Evolutionary conservation across 92 coral and sea anemone genomes (phyloP).

Genomic region (Paragorgia papillata): DNA sequence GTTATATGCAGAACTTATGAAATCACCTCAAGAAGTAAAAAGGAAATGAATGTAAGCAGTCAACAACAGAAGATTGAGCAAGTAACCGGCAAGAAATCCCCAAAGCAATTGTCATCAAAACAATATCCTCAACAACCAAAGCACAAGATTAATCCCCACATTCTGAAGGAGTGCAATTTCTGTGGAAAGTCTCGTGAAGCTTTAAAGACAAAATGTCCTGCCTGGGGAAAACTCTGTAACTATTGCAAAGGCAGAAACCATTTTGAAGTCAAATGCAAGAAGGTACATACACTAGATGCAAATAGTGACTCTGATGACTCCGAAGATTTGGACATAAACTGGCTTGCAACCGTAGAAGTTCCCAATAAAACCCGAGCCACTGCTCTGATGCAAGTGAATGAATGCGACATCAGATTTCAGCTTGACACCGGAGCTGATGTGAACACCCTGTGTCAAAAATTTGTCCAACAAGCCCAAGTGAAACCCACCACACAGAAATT

Average conservation of each 20-base stretch:
- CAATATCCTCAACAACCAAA: no score
- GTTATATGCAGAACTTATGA: no score
- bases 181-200: constrained; percentile 30
- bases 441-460: constrained; percentile 58
- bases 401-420: constrained; percentile 51
- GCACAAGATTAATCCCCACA: no score
- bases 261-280: constrained; percentile 37
- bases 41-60: constrained; percentile 19
- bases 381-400: constrained; percentile 45
- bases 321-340: constrained; percentile 41
- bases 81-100: not conserved
- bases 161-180: constrained; percentile 29
- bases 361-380: constrained; percentile 18
- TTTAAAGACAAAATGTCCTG: constrained; percentile 4
- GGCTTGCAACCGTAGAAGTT: constrained; percentile 48
- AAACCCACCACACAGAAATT: constrained; percentile 36
- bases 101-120: not conserved
- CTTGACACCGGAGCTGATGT: constrained; percentile 58
- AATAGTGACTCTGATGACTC: constrained; percentile 6
- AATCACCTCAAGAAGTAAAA: no score
- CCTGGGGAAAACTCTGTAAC: no score
- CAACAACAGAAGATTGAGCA: not conserved
- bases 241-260: constrained; percentile 58
- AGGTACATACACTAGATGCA: constrained; percentile 24
- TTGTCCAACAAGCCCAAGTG: constrained; percentile 36